Base-by-base conservation (phyloP, 2,797 vertebrate species). In the Danio albolineatus region DNA sequence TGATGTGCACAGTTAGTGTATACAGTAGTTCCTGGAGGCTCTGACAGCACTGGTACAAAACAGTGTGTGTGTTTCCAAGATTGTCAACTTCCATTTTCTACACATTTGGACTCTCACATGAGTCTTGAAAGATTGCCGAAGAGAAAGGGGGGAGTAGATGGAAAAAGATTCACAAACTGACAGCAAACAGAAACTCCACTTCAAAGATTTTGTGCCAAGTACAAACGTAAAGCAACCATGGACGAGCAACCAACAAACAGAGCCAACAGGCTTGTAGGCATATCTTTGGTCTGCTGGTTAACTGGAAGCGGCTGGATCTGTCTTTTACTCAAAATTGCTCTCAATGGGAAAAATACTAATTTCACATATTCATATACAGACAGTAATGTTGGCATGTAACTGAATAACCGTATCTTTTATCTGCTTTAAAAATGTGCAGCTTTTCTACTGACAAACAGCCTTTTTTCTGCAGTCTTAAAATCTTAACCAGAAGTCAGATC, bases 251-350 rank as follows among this genome's bases (percentile, higher is more conserved):
- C 62, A 65, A 65, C 10, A 65, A 65, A 12, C 61, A 21, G 41
- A 65, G 62, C 41, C 41, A 65, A 7, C 17, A 46, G 12, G 62
- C 6, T 14, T 65, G 43, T 5, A 44, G 43, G 62, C 41, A 62
- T 39, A 60, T 41, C 14, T 39, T 44, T 65, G 12, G 62, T 65
- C 19, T 65, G 17, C 64, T 66, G 43, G 43, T 66, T 48, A 28
- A 66, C 43, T 48, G 59, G 14, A 61, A 2, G 59, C 16, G 7
- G 36, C 14, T 61, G 10, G 10, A 10, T 10, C 13, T 6, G 3
- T 65, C 17, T 44, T 4, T 44, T 6, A 44, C 41, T 64, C 41
- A 13, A 46, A 9, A 62, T 61, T 62, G 9, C 36, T 16, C 60
- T 62, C 9, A 62, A 62, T 62, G 38, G 8, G 16, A 9, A 41